phyloP scores from a whole-genome alignment of 2,888 invertebrate genomes.

The Pilophorus perplexus region DNA sequence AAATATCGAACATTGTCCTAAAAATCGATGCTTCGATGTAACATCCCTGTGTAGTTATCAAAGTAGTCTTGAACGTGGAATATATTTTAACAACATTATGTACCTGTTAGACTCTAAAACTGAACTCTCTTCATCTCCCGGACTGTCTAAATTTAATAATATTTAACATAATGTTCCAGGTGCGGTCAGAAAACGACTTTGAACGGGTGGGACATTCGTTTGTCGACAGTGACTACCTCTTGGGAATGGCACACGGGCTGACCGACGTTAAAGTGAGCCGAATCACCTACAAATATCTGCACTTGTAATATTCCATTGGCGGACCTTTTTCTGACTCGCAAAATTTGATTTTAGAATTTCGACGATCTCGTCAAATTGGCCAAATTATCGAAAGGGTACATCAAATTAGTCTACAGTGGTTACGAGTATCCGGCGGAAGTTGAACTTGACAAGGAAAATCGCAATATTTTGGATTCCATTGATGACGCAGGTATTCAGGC shows the following conservation, averaged over 20 bases:
- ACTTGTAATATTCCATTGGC: neutral
- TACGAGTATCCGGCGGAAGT: slow-evolving; percentile 21
- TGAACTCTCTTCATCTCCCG: too few species aligned
- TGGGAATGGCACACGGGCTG: neutral
- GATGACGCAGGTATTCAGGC: slow-evolving; percentile 8
- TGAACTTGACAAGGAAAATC: slow-evolving; percentile 1
- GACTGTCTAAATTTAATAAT: too few species aligned
- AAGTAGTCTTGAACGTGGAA: too few species aligned
- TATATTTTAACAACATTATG: too few species aligned
- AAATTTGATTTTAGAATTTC: slow-evolving; percentile 8
- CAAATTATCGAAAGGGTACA: slow-evolving; percentile 9
- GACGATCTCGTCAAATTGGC: slow-evolving; percentile 13
- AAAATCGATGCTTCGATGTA: too few species aligned
- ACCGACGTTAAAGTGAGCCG: neutral
- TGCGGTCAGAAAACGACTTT: slow-evolving; percentile 6
- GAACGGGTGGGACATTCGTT: slow-evolving; percentile 14
- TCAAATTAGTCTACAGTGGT: slow-evolving; percentile 9
- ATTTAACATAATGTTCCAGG: too few species aligned
- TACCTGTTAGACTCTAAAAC: too few species aligned
- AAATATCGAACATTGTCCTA: too few species aligned
- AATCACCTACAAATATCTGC: neutral
- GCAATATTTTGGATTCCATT: slow-evolving; percentile 8
- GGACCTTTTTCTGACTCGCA: neutral
- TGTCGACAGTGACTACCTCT: slow-evolving; percentile 7
- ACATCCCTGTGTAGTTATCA: too few species aligned